A percentile compares a stretch with the other conserved stretches of the same genome.
phyloP scores from a whole-genome alignment of 1,140 invertebrate genomes.

The Hylyphantes graminicola region DNA sequence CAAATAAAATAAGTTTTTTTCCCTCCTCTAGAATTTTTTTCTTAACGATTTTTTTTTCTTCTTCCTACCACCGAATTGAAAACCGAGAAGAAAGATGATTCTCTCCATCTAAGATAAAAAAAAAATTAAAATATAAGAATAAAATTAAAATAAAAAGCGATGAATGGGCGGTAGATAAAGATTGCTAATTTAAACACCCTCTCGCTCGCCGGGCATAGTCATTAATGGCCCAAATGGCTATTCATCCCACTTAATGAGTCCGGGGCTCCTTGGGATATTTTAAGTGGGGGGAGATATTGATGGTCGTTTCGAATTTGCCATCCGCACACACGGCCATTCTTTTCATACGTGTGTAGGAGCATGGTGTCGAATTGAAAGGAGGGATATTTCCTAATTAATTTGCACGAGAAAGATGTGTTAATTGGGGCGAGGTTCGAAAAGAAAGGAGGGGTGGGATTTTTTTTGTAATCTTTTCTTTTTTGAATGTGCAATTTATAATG shows the following conservation, averaged over 20 bases:
- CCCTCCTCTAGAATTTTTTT: slow-evolving; percentile 2
- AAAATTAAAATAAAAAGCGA: slow-evolving; percentile 6
- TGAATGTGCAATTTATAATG: too few relatives aligned
- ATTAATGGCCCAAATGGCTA: slow-evolving; percentile 55
- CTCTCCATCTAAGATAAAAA: slow-evolving; percentile 11
- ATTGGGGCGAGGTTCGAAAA: too few relatives aligned
- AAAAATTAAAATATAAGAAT: slow-evolving; percentile 9
- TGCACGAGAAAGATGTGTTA: too few relatives aligned
- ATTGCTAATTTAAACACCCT: slow-evolving; percentile 60
- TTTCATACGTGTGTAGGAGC: too few relatives aligned
- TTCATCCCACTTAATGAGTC: slow-evolving; percentile 48
- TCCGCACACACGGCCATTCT: neutral
- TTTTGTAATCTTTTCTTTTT: too few relatives aligned
- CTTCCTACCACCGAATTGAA: slow-evolving; percentile 36
- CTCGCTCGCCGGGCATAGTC: slow-evolving; percentile 40
- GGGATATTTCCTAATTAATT: too few relatives aligned
- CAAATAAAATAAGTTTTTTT: slow-evolving; percentile 38
- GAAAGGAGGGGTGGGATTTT: too few relatives aligned
- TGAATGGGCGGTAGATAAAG: slow-evolving; percentile 59
- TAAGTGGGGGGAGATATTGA: slow-evolving; percentile 21
- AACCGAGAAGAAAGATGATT: slow-evolving; percentile 37
- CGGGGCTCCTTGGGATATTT: slow-evolving; percentile 15
- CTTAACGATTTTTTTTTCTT: slow-evolving; percentile 10
- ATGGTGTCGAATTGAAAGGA: too few relatives aligned
- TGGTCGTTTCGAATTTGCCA: slow-evolving; percentile 25